These are phyloP conservation scores for Zaprionus ornatus DNA, from an alignment of 1,140 invertebrate genomes.

Conservation along the genomic window DNA sequence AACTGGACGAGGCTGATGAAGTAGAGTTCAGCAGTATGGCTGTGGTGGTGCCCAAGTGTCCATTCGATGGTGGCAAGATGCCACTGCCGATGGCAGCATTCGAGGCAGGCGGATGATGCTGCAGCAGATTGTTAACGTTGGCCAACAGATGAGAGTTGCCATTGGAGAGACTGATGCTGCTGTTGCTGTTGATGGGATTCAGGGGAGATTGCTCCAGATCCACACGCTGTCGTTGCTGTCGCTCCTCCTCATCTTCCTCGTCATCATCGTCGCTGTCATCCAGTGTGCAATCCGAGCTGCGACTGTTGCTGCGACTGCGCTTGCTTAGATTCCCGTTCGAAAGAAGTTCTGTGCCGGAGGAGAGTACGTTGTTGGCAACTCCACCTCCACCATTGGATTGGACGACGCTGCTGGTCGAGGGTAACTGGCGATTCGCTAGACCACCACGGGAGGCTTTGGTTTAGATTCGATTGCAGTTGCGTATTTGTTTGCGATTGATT, in stretches of 20 bases:
- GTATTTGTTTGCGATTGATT: slow-evolving; percentile 24
- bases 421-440: slow-evolving; percentile 86
- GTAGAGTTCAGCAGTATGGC: slow-evolving; percentile 76
- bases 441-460: slow-evolving; percentile 86
- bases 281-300: slow-evolving; percentile 79
- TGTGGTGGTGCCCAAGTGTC: slow-evolving; percentile 73
- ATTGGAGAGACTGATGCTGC: slow-evolving; percentile 71
- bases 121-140: slow-evolving; percentile 72
- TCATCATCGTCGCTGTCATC: slow-evolving; percentile 67
- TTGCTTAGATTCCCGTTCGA: slow-evolving; percentile 46
- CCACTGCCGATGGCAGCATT: slow-evolving; percentile 39
- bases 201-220: slow-evolving; percentile 34
- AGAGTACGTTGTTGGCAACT: slow-evolving; percentile 32
- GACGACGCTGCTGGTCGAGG: slow-evolving; percentile 72
- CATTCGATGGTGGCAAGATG: slow-evolving; percentile 50
- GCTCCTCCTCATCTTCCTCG: slow-evolving; percentile 44
- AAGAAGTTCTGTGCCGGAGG: slow-evolving; percentile 34
- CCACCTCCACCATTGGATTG: slow-evolving; percentile 39
- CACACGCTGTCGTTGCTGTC: neutral
- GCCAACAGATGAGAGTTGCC: slow-evolving; percentile 70
- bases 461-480: slow-evolving; percentile 59
- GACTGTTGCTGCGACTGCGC: slow-evolving; percentile 72
- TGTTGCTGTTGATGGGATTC: slow-evolving; percentile 21
- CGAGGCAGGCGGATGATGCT: slow-evolving; percentile 66
- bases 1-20: slow-evolving; percentile 69